These are phyloP conservation scores for Eptatretus burgeri DNA, from an alignment of 2,113 vertebrate species.

Conservation along the genomic window DNA sequence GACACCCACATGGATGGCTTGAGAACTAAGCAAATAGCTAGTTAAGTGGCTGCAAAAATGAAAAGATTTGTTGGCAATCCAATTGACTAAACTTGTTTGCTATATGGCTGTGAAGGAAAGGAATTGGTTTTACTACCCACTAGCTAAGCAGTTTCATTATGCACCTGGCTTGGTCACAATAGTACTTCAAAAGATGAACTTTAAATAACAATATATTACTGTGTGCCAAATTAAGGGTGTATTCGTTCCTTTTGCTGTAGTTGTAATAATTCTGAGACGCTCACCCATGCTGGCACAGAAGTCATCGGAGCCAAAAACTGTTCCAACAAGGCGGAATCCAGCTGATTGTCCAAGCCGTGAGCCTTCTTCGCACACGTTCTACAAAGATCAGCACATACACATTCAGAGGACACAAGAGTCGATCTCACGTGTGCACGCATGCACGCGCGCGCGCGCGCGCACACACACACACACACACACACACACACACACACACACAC, in stretches of 20 bases:
- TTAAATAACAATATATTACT: too few species aligned
- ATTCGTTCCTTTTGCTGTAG: not conserved
- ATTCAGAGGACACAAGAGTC: not conserved
- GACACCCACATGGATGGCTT: too few species aligned
- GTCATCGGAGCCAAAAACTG: conserved; percentile 89
- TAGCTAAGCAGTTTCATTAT: too few species aligned
- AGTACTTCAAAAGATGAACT: too few species aligned
- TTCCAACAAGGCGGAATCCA: conserved; percentile 55
- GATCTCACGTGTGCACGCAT: not conserved
- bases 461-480: not conserved
- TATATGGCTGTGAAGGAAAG: too few species aligned
- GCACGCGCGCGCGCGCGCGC: not conserved
- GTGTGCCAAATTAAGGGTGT: not conserved
- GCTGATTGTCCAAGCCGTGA: conserved; percentile 20
- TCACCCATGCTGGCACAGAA: conserved; percentile 96
- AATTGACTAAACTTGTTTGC: too few species aligned
- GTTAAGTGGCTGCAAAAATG: too few species aligned
- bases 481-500: not conserved
- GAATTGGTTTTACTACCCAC: too few species aligned
- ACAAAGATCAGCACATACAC: conserved; percentile 10
- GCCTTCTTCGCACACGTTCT: conserved; percentile 60
- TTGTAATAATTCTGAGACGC: not conserved
- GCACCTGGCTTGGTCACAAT: too few species aligned
- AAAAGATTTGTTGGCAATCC: too few species aligned
- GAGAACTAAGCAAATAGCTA: too few species aligned